These are phyloP conservation scores for Epinephelus fuscoguttatus DNA, from an alignment of 2,113 vertebrate species.

Conservation along the genomic window DNA sequence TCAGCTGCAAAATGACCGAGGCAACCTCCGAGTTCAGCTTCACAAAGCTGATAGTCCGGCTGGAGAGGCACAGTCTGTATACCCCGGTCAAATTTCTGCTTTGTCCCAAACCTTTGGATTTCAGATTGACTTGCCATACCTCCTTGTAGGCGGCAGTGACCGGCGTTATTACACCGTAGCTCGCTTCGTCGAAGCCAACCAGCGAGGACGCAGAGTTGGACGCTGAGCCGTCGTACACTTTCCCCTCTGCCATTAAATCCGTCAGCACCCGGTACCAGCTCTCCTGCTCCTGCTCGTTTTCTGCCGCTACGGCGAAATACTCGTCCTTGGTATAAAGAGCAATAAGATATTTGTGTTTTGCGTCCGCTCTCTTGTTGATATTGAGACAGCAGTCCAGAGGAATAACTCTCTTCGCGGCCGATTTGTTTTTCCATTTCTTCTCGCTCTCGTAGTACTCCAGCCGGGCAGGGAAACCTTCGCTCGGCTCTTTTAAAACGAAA, in stretches of 20 bases:
- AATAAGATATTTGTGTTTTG: constrained; percentile 96
- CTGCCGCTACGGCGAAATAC: constrained; percentile 96
- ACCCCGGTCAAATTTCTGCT: constrained; percentile 93
- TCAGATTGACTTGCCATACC: constrained; percentile 97
- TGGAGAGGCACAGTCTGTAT: constrained; percentile 94
- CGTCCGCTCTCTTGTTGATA: constrained; percentile 97
- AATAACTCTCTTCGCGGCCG: constrained; percentile 93
- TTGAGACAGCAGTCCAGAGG: constrained; percentile 94
- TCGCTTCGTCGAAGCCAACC: constrained; percentile 88
- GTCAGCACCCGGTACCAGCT: constrained; percentile 93
- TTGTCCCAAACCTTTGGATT: constrained; percentile 95
- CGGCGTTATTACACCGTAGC: constrained; percentile 90
- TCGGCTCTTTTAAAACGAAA: constrained; percentile 91
- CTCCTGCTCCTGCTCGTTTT: constrained; percentile 95
- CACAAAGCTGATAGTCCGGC: constrained; percentile 93
- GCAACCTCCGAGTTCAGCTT: constrained; percentile 94
- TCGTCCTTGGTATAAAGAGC: constrained; percentile 98
- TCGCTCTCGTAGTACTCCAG: constrained; percentile 99
- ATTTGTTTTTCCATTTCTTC: constrained; percentile 98
- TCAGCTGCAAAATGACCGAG: constrained; percentile 94
- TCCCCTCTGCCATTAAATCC: constrained; percentile 90
- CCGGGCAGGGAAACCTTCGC: constrained; percentile 87
- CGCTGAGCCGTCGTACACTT: constrained; percentile 84
- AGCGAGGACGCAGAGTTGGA: constrained; percentile 86
- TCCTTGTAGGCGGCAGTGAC: constrained; percentile 90